Conservation (phyloP, 2,888 invertebrate genomes). For the Caprella mutica region DNA sequence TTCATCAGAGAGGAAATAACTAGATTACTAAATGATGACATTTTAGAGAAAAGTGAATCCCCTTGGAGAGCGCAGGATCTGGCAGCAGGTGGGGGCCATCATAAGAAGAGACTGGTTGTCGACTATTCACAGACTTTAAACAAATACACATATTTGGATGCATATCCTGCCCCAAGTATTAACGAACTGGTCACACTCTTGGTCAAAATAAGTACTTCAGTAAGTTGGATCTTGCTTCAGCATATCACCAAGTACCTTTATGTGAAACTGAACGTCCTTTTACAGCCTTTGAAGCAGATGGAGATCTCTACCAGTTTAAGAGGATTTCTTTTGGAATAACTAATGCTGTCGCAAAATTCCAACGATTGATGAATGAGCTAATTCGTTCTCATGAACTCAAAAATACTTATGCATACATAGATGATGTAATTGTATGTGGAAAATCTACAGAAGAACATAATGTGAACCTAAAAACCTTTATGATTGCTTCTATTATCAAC, state of each 20-base stretch:
- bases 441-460: conserved; percentile 9
- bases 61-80: conserved; percentile 15
- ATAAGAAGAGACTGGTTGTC: conserved; percentile 4
- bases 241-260: too few relatives aligned
- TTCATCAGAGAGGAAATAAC: not conserved
- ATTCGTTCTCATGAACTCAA: not conserved
- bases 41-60: too few relatives aligned
- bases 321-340: conserved; percentile 11
- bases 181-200: too few relatives aligned
- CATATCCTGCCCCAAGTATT: not conserved
- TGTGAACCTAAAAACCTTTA: not conserved
- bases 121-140: too few relatives aligned
- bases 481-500: not conserved
- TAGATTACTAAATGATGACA: not conserved
- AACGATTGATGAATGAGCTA: conserved; percentile 7
- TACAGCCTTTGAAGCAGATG: not conserved
- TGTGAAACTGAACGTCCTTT: not conserved
- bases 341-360: conserved; percentile 9
- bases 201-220: too few relatives aligned
- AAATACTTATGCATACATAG: conserved; percentile 1
- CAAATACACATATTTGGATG: conserved; percentile 3
- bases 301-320: not conserved
- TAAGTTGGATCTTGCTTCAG: too few relatives aligned
- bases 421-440: conserved; percentile 6
- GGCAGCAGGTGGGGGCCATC: not conserved